phyloP scores from a whole-genome alignment of 2,797 vertebrate genomes.

The Notoglanidium macrostoma region DNA sequence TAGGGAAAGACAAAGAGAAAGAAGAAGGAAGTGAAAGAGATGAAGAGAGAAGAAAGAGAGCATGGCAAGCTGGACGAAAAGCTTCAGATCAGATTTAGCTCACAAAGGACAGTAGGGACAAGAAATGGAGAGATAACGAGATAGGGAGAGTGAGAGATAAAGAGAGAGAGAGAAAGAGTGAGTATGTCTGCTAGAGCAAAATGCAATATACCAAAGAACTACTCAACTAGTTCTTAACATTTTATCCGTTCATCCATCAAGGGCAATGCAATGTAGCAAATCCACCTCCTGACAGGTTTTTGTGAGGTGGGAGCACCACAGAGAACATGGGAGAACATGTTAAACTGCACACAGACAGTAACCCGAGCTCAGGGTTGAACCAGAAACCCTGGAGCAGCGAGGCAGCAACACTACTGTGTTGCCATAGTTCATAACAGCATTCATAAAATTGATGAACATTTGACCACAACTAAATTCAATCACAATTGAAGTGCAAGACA shows the following conservation, averaged over 20 bases:
- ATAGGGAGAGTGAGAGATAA: neutral
- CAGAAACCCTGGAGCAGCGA: neutral
- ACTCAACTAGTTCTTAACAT: neutral
- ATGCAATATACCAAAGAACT: neutral
- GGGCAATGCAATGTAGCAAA: neutral
- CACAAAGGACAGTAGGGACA: constrained; percentile 4
- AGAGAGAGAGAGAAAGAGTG: neutral
- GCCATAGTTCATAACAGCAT: neutral
- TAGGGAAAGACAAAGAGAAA: neutral
- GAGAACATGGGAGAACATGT: neutral
- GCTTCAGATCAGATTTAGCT: constrained; percentile 34
- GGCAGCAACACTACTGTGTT: neutral
- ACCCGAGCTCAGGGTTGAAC: neutral
- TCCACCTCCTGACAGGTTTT: neutral
- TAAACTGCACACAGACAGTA: constrained; percentile 1
- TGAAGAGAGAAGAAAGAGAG: neutral
- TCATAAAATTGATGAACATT: neutral
- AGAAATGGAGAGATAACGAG: neutral
- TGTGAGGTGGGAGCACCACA: neutral
- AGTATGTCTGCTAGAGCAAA: neutral
- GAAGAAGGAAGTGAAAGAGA: neutral
- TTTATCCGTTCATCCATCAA: neutral
- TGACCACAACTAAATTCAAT: neutral
- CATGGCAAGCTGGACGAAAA: neutral
- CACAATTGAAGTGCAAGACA: neutral